These are phyloP conservation scores for Elmis aenea DNA, from an alignment of 2,888 invertebrate species.

Conservation along the genomic window DNA sequence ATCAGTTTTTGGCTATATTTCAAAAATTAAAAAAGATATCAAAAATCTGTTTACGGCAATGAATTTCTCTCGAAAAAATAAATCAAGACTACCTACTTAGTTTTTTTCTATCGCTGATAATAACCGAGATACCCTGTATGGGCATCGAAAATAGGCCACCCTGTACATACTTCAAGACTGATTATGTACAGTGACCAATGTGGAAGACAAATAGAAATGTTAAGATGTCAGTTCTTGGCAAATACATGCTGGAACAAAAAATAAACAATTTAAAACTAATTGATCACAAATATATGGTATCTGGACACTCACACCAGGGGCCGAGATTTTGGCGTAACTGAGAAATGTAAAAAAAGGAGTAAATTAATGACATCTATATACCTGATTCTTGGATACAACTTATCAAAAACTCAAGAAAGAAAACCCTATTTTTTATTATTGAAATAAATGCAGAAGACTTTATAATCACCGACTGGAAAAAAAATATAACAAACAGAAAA, in stretches of 20 bases:
- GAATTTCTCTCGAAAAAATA: no score
- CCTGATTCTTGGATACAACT: conserved; percentile 21
- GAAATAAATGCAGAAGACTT: conserved; percentile 18
- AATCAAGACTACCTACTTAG: no score
- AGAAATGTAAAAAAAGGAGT: conserved; percentile 28
- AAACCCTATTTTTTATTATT: conserved; percentile 20
- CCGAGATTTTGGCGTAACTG: conserved; percentile 19
- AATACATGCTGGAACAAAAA: conserved; percentile 20
- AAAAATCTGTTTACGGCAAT: no score
- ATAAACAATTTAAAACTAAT: conserved; percentile 26
- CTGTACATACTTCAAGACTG: no score
- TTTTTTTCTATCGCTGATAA: no score
- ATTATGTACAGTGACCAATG: no score
- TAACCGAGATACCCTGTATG: no score
- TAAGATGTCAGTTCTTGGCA: conserved; percentile 25
- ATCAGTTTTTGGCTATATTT: no score
- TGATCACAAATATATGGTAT: conserved; percentile 26
- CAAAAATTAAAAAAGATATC: no score
- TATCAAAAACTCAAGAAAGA: conserved; percentile 20
- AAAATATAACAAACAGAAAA: no score
- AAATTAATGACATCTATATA: conserved; percentile 23
- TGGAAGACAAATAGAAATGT: conserved; percentile 31
- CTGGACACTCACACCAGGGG: conserved; percentile 29
- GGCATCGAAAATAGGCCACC: no score
- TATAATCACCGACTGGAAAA: conserved; percentile 16